Conservation (phyloP, 2,888 invertebrate species). For the Apamea crenata region DNA sequence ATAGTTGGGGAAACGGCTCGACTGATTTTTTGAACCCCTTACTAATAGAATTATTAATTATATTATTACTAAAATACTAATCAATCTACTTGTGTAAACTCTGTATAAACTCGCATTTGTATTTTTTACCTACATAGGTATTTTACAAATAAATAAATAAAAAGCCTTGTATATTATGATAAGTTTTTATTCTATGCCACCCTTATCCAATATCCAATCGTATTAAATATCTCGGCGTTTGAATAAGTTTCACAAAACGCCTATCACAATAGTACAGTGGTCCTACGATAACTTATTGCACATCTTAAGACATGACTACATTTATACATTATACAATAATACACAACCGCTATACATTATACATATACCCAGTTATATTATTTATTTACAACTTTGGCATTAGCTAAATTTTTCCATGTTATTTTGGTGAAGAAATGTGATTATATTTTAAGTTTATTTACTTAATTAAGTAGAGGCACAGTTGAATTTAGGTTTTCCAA, state of each 20-base stretch:
- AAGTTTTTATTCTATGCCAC: slow-evolving; percentile 71
- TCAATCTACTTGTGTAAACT: background rate
- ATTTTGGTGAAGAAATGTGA: slow-evolving; percentile 47
- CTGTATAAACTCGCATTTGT: background rate
- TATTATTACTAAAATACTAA: background rate
- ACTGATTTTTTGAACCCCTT: too few relatives aligned
- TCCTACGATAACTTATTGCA: slow-evolving; percentile 69
- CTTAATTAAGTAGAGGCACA: slow-evolving; percentile 39
- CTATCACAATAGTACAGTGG: slow-evolving; percentile 75
- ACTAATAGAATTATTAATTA: too few relatives aligned
- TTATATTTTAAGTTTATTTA: slow-evolving; percentile 20
- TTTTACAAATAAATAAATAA: slow-evolving; percentile 34
- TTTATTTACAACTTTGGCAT: slow-evolving; percentile 88
- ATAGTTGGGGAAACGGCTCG: too few relatives aligned
- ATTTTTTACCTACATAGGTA: background rate
- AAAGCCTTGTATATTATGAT: slow-evolving; percentile 52
- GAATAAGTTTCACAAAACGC: slow-evolving; percentile 33
- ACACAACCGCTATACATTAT: slow-evolving; percentile 79
- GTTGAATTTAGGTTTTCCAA: slow-evolving; percentile 37
- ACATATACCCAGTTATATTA: slow-evolving; percentile 69
- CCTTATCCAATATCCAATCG: slow-evolving; percentile 67
- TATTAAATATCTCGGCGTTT: slow-evolving; percentile 60
- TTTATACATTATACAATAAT: slow-evolving; percentile 56
- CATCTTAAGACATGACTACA: slow-evolving; percentile 64
- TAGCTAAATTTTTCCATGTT: slow-evolving; percentile 75